Evolutionary conservation across 2,888 invertebrate species (phyloP).

Genomic region (Hydropsyche betteni): DNA sequence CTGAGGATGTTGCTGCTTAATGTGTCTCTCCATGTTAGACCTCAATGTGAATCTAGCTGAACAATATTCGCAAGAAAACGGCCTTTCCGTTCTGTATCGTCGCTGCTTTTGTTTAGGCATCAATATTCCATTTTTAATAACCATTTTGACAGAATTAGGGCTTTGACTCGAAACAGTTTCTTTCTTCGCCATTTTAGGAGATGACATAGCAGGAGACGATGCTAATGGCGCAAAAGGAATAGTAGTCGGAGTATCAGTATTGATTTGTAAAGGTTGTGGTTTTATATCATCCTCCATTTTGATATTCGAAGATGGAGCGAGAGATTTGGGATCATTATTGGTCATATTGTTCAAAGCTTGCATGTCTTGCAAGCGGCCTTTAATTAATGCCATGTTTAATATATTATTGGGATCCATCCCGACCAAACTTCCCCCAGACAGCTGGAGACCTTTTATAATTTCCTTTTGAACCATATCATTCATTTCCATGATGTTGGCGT

Average conservation of each 20-base stretch:
- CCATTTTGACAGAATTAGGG: slow-evolving; percentile 83
- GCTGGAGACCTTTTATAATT: slow-evolving; percentile 70
- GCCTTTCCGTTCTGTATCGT: slow-evolving; percentile 88
- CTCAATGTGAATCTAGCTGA: slow-evolving; percentile 88
- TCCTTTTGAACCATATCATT: slow-evolving; percentile 75
- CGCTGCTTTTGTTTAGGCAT: slow-evolving; percentile 94
- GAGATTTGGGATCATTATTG: slow-evolving; percentile 56
- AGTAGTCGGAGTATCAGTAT: slow-evolving; percentile 56
- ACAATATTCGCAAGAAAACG: slow-evolving; percentile 91
- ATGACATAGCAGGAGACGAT: slow-evolving; percentile 47
- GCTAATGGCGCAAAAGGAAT: slow-evolving; percentile 54
- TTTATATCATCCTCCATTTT: slow-evolving; percentile 64
- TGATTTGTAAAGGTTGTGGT: slow-evolving; percentile 58
- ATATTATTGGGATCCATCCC: slow-evolving; percentile 56
- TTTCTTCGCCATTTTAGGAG: slow-evolving; percentile 61
- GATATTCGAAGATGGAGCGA: slow-evolving; percentile 61
- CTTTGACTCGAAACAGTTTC: slow-evolving; percentile 66
- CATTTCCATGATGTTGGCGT: slow-evolving; percentile 70
- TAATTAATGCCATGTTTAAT: slow-evolving; percentile 47
- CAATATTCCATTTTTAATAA: slow-evolving; percentile 87
- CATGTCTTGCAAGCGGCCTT: slow-evolving; percentile 53
- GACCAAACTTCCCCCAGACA: slow-evolving; percentile 75
- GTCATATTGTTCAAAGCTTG: slow-evolving; percentile 54
- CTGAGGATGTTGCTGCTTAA: slow-evolving; percentile 93
- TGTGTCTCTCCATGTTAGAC: slow-evolving; percentile 95